Base-by-base conservation (phyloP, 2,797 vertebrate genomes). In the Sebastes kiyomatsui region DNA sequence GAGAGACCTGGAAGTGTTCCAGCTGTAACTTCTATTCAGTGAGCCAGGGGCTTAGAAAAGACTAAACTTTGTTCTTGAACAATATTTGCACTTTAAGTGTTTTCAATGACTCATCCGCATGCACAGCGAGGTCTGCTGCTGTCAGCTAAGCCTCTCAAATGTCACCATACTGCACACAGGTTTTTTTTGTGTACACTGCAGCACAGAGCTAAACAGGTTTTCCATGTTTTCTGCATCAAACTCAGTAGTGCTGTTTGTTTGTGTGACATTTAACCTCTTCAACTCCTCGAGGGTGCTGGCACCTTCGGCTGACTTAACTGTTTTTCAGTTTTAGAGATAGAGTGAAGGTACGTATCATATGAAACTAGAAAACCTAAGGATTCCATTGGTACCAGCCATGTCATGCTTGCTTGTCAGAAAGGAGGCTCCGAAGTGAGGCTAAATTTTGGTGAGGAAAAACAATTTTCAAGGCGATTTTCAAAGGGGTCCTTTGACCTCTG, bases 91-190 rank as follows among this genome's bases (percentile, higher is more conserved):
- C 65, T 74, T 49, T 13, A 76, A 61, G 22, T 77, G n/a, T 78
- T 80, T 86, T 67, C 67, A 62, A 2, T 82, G 70, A 88, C 82
- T 90, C 74, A 79, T 87, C 61, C 3, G 64, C 42, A 18, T 64
- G 32, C 54, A 52, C 32, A 18, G 52, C 16, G 7, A 72, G 30
- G 35, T 80, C 73, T 78, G 61, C 60, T 23, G 13, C 66, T 12
- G 70, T 78, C 66, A 81, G 5, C 56, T 46, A 16, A 61, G 42
- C 69, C 25, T 84, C 38, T 72, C n/a, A 72, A 30, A 80, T 64
- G 59, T 56, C 7, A 74, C 65, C 35, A 32, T 10, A 67, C 67
- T 25, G 7, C 32, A 38, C 74, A 49, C 38, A 66, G 2, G 30
- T 38, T 42, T 56, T 56, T 54, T 83, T 54, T 83, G 38, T 75